phyloP scores from a whole-genome alignment of 2,113 vertebrate genomes.

The Progne subis region DNA sequence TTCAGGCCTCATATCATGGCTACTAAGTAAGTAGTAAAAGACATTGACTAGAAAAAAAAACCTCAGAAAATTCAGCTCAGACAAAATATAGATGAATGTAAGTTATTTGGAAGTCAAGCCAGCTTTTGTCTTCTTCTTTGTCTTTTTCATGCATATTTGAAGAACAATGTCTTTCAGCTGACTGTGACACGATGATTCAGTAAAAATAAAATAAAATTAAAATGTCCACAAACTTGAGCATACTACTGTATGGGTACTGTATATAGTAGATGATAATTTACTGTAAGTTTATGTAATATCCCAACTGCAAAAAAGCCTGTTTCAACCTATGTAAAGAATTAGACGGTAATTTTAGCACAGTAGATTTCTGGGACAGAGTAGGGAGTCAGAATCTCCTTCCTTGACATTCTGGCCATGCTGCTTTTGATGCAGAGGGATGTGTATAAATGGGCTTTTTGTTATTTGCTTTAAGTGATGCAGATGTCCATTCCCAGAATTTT shows the following conservation, averaged over 20 bases:
- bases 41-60: neutral
- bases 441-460: neutral
- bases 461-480: neutral
- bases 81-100: neutral
- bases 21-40: neutral
- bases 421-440: neutral
- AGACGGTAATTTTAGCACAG: neutral
- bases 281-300: neutral
- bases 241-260: neutral
- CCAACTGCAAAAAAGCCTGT: conserved; percentile 9
- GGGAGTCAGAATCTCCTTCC: neutral
- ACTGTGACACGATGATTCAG: neutral
- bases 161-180: neutral
- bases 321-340: neutral
- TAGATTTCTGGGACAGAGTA: neutral
- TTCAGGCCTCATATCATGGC: neutral
- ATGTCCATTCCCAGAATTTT: conserved; percentile 9
- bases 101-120: neutral
- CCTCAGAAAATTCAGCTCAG: neutral
- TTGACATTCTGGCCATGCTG: rapidly evolving
- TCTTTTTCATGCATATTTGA: neutral
- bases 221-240: neutral
- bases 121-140: neutral
- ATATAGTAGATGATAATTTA: neutral
- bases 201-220: neutral